These are phyloP conservation scores for Lycodopsis pacificus DNA, from an alignment of 2,797 vertebrate genomes.

Conservation along the genomic window DNA sequence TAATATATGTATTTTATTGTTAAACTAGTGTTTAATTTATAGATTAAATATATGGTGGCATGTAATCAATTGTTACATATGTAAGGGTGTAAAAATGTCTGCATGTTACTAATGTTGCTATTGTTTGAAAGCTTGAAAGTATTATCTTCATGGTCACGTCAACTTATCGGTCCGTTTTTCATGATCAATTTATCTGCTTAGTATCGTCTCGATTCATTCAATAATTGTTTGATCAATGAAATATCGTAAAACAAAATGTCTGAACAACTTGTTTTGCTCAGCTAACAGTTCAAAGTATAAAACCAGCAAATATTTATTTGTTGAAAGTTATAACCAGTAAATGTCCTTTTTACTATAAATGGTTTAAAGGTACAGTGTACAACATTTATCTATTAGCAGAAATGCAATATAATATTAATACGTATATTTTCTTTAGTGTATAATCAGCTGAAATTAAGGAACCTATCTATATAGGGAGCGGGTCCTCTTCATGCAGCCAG, in stretches of 20 bases:
- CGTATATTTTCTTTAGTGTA: too few species aligned
- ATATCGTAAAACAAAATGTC: neutral
- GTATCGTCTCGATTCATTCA: neutral
- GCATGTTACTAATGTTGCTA: neutral
- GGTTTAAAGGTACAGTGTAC: too few species aligned
- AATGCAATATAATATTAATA: too few species aligned
- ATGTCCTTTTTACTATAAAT: neutral
- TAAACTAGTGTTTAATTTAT: neutral
- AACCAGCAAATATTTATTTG: neutral
- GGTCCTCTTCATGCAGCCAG: too few species aligned
- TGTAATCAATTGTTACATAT: neutral
- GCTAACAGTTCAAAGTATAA: neutral
- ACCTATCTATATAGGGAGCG: too few species aligned
- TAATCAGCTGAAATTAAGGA: too few species aligned
- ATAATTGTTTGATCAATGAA: neutral
- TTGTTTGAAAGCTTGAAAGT: neutral
- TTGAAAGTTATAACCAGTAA: neutral
- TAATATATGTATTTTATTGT: neutral
- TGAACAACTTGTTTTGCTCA: neutral
- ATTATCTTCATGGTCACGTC: neutral
- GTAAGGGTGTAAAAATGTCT: neutral
- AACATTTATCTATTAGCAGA: too few species aligned
- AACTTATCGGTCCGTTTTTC: neutral
- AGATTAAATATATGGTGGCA: neutral
- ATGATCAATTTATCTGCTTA: neutral